Conservation (phyloP, 2,797 vertebrate species). For the Cheirogaleus major region DNA sequence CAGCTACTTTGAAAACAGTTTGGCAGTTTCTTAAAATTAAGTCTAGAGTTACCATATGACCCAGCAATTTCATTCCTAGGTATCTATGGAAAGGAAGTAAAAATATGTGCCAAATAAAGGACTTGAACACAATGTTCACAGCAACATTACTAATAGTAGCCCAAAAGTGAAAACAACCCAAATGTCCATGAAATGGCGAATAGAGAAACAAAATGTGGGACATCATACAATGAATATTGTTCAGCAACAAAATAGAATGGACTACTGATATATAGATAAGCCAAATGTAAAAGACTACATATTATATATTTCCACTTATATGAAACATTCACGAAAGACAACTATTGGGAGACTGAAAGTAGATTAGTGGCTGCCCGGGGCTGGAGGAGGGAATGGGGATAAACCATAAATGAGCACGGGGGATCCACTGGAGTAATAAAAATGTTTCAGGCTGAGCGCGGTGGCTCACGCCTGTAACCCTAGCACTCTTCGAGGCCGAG, state of each 20-base stretch:
- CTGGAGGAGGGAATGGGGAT: neutral
- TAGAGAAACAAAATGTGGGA: neutral
- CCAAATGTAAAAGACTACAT: neutral
- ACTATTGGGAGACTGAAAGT: neutral
- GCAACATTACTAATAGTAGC: neutral
- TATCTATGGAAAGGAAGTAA: neutral
- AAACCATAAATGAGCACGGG: neutral
- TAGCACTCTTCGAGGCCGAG: no score
- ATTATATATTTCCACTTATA: neutral
- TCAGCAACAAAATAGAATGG: neutral
- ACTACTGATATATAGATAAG: neutral
- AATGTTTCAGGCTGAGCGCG: neutral
- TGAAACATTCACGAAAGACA: neutral
- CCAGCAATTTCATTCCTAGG: neutral
- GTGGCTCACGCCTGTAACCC: no score
- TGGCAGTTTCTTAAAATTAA: conserved; percentile 17
- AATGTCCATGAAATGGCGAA: neutral
- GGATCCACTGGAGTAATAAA: accelerated
- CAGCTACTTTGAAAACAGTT: neutral
- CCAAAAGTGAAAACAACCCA: neutral
- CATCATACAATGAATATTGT: neutral
- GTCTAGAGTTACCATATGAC: neutral
- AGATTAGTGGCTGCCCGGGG: neutral
- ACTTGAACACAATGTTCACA: neutral
- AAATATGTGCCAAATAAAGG: neutral